phyloP scores from a whole-genome alignment of 2,797 vertebrate species.

The Bradypus variegatus region DNA sequence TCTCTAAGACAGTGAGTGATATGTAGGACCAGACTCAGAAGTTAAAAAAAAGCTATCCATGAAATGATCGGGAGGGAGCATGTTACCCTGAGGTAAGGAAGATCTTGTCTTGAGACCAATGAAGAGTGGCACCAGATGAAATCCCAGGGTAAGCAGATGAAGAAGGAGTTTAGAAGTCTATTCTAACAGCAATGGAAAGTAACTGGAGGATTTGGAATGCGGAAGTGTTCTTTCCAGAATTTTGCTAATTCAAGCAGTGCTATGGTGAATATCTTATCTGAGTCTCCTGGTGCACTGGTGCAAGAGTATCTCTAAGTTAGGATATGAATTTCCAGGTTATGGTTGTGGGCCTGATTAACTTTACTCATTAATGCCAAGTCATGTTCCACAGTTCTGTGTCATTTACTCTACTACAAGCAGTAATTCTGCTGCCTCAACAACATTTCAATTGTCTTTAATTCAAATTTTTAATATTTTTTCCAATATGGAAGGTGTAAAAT shows the following conservation, averaged over 20 bases:
- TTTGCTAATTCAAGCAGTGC: not conserved
- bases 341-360: not conserved
- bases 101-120: not conserved
- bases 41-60: not conserved
- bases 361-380: not conserved
- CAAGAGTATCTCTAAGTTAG: not conserved
- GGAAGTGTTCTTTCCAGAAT: not conserved
- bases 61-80: not conserved
- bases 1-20: not conserved
- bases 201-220: not conserved
- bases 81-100: not conserved
- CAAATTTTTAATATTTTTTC: not conserved
- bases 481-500: not conserved
- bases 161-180: not conserved
- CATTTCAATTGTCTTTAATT: not conserved
- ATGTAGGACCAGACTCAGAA: not conserved
- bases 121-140: too few relatives aligned
- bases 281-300: not conserved
- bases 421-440: not conserved
- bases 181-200: not conserved
- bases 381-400: not conserved
- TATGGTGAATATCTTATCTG: not conserved
- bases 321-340: not conserved
- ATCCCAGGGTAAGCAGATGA: not conserved
- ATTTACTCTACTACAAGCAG: not conserved